Percentiles rank a stretch among this genome's conserved stretches.
Conservation (phyloP, 2,797 vertebrate species). For the Protonibea diacanthus region DNA sequence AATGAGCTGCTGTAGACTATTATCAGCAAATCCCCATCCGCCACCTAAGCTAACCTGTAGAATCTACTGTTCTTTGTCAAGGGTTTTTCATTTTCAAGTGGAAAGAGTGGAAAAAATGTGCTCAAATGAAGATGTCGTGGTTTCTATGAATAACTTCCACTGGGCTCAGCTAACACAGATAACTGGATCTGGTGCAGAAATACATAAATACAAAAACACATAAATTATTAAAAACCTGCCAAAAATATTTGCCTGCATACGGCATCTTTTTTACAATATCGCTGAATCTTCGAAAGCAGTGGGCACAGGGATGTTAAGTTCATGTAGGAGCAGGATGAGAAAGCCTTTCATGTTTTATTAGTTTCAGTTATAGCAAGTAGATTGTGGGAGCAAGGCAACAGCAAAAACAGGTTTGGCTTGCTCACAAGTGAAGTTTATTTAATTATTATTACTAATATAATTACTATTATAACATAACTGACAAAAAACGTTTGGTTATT, state of each 20-base stretch:
- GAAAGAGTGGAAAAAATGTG: background rate
- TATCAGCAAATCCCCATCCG: slow-evolving; percentile 20
- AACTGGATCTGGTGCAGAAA: slow-evolving; percentile 20
- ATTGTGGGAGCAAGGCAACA: slow-evolving; percentile 17
- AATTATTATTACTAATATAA: slow-evolving; percentile 27
- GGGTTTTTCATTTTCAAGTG: slow-evolving; percentile 31
- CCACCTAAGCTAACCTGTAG: slow-evolving; percentile 29
- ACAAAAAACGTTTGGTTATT: slow-evolving; percentile 28
- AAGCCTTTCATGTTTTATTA: background rate
- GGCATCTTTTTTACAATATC: background rate
- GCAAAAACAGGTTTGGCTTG: slow-evolving; percentile 32
- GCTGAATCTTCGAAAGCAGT: slow-evolving; percentile 4
- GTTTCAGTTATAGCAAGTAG: slow-evolving; percentile 28
- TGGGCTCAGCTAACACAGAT: slow-evolving; percentile 4
- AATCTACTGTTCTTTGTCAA: slow-evolving; percentile 36
- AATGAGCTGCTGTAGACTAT: slow-evolving; percentile 13
- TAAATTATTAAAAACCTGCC: slow-evolving; percentile 46
- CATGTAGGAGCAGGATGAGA: slow-evolving; percentile 1
- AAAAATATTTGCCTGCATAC: slow-evolving; percentile 29
- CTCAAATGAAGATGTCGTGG: slow-evolving; percentile 22
- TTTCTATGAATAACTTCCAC: slow-evolving; percentile 8
- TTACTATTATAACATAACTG: slow-evolving; percentile 10
- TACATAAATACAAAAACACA: slow-evolving; percentile 11
- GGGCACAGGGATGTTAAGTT: slow-evolving; percentile 3
- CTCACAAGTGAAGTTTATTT: slow-evolving; percentile 45